Conservation (phyloP, 2,888 invertebrate species). For the Tipula lateralis region DNA sequence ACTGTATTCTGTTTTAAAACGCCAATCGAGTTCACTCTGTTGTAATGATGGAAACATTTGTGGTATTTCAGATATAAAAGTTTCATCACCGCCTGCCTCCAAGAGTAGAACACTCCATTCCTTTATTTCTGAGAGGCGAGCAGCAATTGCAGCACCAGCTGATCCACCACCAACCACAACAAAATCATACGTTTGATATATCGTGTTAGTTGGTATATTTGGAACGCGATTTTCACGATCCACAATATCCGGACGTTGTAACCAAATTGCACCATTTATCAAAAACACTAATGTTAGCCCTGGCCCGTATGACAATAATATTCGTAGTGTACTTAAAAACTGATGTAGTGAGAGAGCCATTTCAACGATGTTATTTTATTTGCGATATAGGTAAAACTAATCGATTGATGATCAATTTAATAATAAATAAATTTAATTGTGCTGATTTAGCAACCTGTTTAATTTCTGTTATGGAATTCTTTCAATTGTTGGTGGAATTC, state of each 20-base stretch:
- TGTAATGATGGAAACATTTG: conserved; percentile 66
- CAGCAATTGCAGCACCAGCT: conserved; percentile 75
- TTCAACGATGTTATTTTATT: not conserved
- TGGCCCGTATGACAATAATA: conserved; percentile 59
- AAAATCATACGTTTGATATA: conserved; percentile 68
- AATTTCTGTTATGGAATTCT: not conserved
- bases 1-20: conserved; percentile 71
- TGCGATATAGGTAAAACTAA: not conserved
- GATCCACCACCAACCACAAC: conserved; percentile 77
- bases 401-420: not conserved
- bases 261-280: conserved; percentile 59
- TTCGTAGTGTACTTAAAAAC: conserved; percentile 58
- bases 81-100: conserved; percentile 75
- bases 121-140: conserved; percentile 67
- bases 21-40: conserved; percentile 73
- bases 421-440: not conserved
- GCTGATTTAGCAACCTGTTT: not conserved
- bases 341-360: conserved; percentile 38
- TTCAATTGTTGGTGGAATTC: not conserved
- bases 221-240: conserved; percentile 60
- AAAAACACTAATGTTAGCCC: conserved; percentile 61
- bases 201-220: conserved; percentile 52
- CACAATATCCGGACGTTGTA: conserved; percentile 66
- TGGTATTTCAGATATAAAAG: conserved; percentile 67
- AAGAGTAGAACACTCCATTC: conserved; percentile 68